phyloP scores from a whole-genome alignment of 2,113 vertebrate genomes.

The Bufo bufo region DNA sequence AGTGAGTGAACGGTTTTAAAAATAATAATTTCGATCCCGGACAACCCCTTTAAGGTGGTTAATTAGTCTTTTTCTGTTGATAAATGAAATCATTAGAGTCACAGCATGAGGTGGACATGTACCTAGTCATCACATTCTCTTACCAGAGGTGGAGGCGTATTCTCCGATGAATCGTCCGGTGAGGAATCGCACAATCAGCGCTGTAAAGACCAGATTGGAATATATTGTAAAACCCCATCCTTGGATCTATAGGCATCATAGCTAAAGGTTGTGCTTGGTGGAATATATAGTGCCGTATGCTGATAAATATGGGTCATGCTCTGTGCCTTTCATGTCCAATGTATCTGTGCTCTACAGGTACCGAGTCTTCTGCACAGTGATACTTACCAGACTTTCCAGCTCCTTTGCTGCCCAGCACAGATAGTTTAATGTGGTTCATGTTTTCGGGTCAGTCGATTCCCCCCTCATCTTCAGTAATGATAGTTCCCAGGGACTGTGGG shows the following conservation, averaged over 20 bases:
- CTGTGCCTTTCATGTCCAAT: no score
- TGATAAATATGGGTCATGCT: no score
- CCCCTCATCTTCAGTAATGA: background rate
- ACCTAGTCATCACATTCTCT: conserved; percentile 52
- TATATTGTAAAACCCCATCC: no score
- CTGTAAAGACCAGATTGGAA: conserved; percentile 64
- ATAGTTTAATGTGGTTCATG: conserved; percentile 80
- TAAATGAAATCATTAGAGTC: no score
- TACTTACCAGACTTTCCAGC: conserved; percentile 82
- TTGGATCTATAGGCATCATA: conserved; percentile 1
- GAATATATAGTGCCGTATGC: background rate
- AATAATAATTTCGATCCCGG: no score
- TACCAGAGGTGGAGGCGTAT: conserved; percentile 83
- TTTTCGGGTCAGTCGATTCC: background rate
- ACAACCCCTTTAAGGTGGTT: no score
- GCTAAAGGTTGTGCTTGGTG: background rate
- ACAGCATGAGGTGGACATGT: no score
- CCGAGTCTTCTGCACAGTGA: no score
- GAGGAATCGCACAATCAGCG: conserved; percentile 83
- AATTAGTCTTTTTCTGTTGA: no score
- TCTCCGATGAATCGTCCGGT: conserved; percentile 84
- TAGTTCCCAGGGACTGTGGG: background rate
- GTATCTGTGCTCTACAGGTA: no score
- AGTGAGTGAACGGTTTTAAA: no score
- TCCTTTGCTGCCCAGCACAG: conserved; percentile 78